phyloP scores from a whole-genome alignment of 1,140 invertebrate genomes.

The Piezodorus guildinii region DNA sequence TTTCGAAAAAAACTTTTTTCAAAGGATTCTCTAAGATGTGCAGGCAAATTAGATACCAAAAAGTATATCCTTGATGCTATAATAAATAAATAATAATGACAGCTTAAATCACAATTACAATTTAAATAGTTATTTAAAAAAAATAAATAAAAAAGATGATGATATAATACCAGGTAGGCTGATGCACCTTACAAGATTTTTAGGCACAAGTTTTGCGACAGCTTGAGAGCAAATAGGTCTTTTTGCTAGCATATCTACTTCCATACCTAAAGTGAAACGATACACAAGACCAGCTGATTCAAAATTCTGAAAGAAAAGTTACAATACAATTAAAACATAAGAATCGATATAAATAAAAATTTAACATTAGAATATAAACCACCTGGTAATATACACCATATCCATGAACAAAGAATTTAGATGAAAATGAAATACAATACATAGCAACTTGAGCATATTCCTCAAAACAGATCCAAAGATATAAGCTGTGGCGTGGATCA shows the following conservation, averaged over 20 bases:
- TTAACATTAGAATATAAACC: no score
- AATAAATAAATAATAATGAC: no score
- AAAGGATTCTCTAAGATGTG: no score
- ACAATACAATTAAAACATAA: not conserved
- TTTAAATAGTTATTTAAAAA: no score
- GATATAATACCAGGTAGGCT: not conserved
- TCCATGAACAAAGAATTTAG: not conserved
- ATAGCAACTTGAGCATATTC: conserved; percentile 6
- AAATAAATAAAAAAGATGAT: no score
- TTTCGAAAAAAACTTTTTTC: no score
- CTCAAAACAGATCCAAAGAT: conserved; percentile 5
- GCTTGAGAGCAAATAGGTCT: not conserved
- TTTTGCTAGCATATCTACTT: not conserved
- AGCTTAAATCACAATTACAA: no score
- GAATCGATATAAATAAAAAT: not conserved
- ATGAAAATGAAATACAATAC: conserved; percentile 6
- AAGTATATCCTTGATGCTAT: no score
- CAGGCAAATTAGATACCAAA: no score
- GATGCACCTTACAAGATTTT: not conserved
- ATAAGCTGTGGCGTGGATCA: conserved; percentile 10
- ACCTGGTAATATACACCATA: conserved; percentile 15
- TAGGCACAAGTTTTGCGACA: not conserved
- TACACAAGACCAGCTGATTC: conserved; percentile 8
- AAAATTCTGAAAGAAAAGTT: not conserved
- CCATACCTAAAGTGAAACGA: not conserved